Evolutionary conservation across 2,888 invertebrate species (phyloP), one percentile per base, ranked within the genome.

Genomic region (Ormyrus pomaceus): DNA sequence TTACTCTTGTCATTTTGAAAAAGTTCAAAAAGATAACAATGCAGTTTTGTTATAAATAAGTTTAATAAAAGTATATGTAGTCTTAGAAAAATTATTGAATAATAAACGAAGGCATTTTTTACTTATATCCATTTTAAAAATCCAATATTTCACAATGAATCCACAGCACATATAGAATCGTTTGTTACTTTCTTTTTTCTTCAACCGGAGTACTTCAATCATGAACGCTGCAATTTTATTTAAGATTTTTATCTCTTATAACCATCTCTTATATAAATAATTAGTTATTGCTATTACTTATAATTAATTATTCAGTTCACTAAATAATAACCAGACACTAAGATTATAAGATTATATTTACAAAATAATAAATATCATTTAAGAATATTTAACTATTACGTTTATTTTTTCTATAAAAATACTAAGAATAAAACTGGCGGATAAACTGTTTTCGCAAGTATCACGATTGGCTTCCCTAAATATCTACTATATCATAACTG

Each of bases 281-380:
- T 65, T 56, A 65, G 45, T 71, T 72, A 77, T 77, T 66, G 50
- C 72, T 68, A 59, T 61, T 55, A 53, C 55, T 68, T 78, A 78
- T 10, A 66, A 74, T 73, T 65, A 78, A 70, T 77, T 51, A 65
- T 61, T 59, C 8, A 68, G 59, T 61, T 68, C 9, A 61, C 66
- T 66, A 78, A 68, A 78, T 56, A n/a, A 66, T 78, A 78, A 72
- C 55, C 6, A 50, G 34, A 34, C 34, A 61, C 68, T 72, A 55
- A 6, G 64, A 72, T 48, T 72, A 46, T 68, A 46, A 0, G 1
- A 10, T 34, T 61, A 34, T 78, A 58, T 72, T 68, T 78, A 78
- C 72, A 72, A 59, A 65, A 68, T 59, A 72, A 72, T 72, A 72
- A 78, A 78, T 59, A 72, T 61, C 50, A 5, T 72, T 78, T 59